These are phyloP conservation scores for Hololepta plana DNA, from an alignment of 2,888 invertebrate species.

Conservation along the genomic window DNA sequence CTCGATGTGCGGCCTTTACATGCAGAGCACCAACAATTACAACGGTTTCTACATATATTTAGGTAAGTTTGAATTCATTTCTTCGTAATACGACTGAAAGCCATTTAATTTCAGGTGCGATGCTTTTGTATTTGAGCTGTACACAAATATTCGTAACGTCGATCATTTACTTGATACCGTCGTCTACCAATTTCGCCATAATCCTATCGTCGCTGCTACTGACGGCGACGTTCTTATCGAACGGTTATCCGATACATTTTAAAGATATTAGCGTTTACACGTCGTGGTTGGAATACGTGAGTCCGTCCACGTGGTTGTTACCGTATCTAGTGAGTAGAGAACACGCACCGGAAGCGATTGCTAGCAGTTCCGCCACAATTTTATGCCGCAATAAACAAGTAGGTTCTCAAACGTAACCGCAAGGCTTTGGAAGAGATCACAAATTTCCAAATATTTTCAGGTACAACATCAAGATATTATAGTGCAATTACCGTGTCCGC, in stretches of 20 bases:
- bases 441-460: conserved; percentile 24
- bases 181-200: conserved; percentile 39
- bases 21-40: conserved; percentile 43
- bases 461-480: conserved; percentile 77
- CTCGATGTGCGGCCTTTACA: conserved; percentile 71
- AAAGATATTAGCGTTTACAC: conserved; percentile 46
- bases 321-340: conserved; percentile 49
- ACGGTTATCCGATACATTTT: conserved; percentile 52
- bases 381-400: conserved; percentile 59
- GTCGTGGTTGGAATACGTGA: conserved; percentile 46
- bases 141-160: conserved; percentile 50
- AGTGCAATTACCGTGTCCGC: conserved; percentile 63
- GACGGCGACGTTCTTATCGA: conserved; percentile 39
- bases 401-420: conserved; percentile 10
- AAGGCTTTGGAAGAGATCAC: conserved; percentile 1
- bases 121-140: conserved; percentile 50
- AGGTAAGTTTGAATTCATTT: too few species aligned
- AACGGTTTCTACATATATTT: conserved; percentile 54
- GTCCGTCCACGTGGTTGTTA: conserved; percentile 56
- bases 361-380: conserved; percentile 32
- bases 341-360: conserved; percentile 43
- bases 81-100: too few species aligned
- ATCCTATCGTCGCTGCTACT: conserved; percentile 40
- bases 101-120: conserved; percentile 36
- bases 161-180: conserved; percentile 45